Percentiles rank a stretch among this genome's conserved stretches.
phyloP scores from a whole-genome alignment of 2,888 invertebrate genomes.

The Sinelater perroti region DNA sequence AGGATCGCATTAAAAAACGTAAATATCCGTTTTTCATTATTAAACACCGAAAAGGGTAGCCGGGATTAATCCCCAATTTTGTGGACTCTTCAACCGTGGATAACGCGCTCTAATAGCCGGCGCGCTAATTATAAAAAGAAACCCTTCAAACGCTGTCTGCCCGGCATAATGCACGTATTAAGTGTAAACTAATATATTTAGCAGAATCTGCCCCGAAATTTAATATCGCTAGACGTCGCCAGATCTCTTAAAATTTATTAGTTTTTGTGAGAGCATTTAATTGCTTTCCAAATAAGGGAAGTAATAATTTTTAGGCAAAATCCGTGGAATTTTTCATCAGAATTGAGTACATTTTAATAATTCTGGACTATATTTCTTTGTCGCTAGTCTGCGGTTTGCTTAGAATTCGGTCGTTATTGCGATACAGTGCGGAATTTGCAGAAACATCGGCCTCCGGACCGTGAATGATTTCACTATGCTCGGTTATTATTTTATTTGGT shows the following conservation, averaged over 20 bases:
- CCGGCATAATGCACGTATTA: conserved; percentile 27
- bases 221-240: conserved; percentile 34
- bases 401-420: neutral
- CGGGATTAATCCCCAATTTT: conserved; percentile 12
- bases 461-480: conserved; percentile 6
- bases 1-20: conserved; percentile 1
- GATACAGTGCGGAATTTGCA: neutral
- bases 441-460: neutral
- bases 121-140: conserved; percentile 29
- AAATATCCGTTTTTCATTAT: conserved; percentile 16
- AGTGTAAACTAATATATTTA: conserved; percentile 33
- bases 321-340: conserved; percentile 4
- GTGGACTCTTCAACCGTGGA: conserved; percentile 9
- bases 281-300: conserved; percentile 38
- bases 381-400: neutral
- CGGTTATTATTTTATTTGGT: conserved; percentile 36
- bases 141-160: conserved; percentile 21
- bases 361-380: neutral
- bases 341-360: conserved; percentile 22
- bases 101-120: conserved; percentile 9
- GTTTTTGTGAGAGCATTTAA: conserved; percentile 35
- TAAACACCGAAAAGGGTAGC: conserved; percentile 10
- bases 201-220: conserved; percentile 32
- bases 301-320: conserved; percentile 30
- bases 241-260: conserved; percentile 40